These are phyloP conservation scores for Lepidonotus clava DNA, from an alignment of 2,888 invertebrate genomes.

Conservation along the genomic window DNA sequence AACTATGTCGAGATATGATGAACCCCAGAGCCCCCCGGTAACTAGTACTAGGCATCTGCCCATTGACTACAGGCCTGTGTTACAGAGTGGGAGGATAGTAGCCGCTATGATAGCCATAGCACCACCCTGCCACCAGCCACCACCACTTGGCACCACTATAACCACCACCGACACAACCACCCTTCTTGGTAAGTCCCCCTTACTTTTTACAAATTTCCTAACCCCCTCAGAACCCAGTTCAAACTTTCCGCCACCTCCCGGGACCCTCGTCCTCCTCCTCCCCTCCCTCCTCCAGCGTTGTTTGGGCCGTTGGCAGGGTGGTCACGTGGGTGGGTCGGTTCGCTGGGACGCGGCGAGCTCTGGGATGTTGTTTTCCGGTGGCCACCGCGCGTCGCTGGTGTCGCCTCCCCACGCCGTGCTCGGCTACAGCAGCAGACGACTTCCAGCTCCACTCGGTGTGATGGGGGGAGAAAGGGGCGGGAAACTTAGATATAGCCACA, in stretches of 20 bases:
- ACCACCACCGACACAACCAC: no score
- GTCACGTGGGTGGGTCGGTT: slow-evolving; percentile 1
- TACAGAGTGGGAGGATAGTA: no score
- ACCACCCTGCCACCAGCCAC: no score
- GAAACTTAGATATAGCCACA: neutral
- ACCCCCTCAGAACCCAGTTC: neutral
- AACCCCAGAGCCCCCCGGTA: neutral
- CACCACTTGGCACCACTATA: no score
- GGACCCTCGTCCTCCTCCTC: no score
- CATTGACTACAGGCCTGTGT: no score
- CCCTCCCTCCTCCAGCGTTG: no score
- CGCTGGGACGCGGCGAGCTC: slow-evolving; percentile 5
- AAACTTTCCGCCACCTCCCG: neutral
- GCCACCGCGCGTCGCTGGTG: slow-evolving; percentile 46
- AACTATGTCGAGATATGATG: slow-evolving; percentile 49
- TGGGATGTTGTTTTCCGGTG: slow-evolving; percentile 14
- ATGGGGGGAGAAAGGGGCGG: slow-evolving; percentile 1
- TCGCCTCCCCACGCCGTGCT: slow-evolving; percentile 18
- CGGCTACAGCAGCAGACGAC: neutral
- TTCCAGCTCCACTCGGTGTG: neutral
- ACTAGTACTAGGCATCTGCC: no score
- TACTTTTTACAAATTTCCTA: neutral
- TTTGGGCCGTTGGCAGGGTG: neutral
- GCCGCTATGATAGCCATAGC: no score
- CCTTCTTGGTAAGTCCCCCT: neutral